phyloP scores from a whole-genome alignment of 2,113 vertebrate species.

The Hypocryptadius cinnamomeus region DNA sequence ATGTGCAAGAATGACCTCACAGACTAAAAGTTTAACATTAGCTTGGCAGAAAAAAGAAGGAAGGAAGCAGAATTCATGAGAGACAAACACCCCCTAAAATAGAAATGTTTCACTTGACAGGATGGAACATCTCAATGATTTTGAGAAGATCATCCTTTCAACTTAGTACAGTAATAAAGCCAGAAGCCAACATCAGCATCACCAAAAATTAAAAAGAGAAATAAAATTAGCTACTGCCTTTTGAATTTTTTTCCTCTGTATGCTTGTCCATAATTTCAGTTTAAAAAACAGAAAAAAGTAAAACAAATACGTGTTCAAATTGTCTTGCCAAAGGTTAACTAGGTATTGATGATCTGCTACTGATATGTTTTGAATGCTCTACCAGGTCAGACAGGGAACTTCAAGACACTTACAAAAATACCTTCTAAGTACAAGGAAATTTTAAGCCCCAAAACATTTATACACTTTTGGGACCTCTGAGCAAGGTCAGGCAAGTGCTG shows the following conservation, averaged over 20 bases:
- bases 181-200: background rate
- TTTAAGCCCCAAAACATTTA: background rate
- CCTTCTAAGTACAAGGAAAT: background rate
- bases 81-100: constrained; percentile 29
- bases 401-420: background rate
- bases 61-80: constrained; percentile 38
- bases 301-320: background rate
- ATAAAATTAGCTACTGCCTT: background rate
- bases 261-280: background rate
- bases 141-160: background rate
- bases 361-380: background rate
- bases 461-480: background rate
- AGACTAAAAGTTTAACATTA: background rate
- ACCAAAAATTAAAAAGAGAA: background rate
- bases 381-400: background rate
- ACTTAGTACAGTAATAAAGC: background rate
- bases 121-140: constrained; percentile 16
- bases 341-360: background rate
- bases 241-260: background rate
- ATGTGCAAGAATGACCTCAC: constrained; percentile 1
- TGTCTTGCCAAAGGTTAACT: background rate
- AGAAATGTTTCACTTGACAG: constrained; percentile 20
- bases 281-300: background rate
- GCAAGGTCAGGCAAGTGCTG: background rate
- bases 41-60: constrained; percentile 45